Percentiles rank a stretch among this genome's conserved stretches.
These are phyloP conservation scores for Lagria hirta DNA, from an alignment of 2,888 invertebrate genomes.

Conservation along the genomic window DNA sequence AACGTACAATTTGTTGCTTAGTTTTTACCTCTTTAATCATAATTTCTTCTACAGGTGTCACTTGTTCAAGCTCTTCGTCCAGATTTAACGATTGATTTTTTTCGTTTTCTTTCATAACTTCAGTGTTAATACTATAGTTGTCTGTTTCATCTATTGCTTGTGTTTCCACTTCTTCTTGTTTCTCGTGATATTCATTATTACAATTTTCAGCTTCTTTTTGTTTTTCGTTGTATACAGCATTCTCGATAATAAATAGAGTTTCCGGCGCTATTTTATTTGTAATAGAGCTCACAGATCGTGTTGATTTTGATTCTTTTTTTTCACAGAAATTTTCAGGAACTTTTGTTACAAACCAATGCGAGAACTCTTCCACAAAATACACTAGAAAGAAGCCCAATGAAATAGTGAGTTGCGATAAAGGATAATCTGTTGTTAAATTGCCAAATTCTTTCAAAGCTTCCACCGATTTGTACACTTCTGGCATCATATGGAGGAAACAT, in stretches of 20 bases:
- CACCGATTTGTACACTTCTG: conserved; percentile 56
- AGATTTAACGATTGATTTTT: conserved; percentile 30
- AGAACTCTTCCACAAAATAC: conserved; percentile 59
- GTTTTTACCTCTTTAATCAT: conserved; percentile 39
- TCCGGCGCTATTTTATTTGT: conserved; percentile 32
- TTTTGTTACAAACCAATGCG: conserved; percentile 48
- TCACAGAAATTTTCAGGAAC: conserved; percentile 35
- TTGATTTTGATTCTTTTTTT: conserved; percentile 4
- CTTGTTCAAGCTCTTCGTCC: conserved; percentile 29
- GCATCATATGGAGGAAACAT: conserved; percentile 61
- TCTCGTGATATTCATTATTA: too few relatives aligned
- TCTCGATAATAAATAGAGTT: conserved; percentile 21
- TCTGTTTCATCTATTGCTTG: conserved; percentile 7
- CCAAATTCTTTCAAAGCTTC: conserved; percentile 46
- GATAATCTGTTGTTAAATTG: conserved; percentile 46
- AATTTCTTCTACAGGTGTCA: conserved; percentile 37
- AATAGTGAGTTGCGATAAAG: conserved; percentile 57
- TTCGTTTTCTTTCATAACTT: conserved; percentile 34
- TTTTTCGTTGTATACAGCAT: conserved; percentile 14
- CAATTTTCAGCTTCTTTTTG: too few relatives aligned
- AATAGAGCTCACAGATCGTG: conserved; percentile 20
- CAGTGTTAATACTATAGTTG: conserved; percentile 31
- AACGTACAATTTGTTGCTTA: conserved; percentile 50
- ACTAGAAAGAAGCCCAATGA: conserved; percentile 59
- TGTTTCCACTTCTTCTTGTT: conserved; percentile 24